These are phyloP conservation scores for Cichlasoma orientale DNA, from an alignment of 2,797 vertebrate genomes.

Conservation along the genomic window DNA sequence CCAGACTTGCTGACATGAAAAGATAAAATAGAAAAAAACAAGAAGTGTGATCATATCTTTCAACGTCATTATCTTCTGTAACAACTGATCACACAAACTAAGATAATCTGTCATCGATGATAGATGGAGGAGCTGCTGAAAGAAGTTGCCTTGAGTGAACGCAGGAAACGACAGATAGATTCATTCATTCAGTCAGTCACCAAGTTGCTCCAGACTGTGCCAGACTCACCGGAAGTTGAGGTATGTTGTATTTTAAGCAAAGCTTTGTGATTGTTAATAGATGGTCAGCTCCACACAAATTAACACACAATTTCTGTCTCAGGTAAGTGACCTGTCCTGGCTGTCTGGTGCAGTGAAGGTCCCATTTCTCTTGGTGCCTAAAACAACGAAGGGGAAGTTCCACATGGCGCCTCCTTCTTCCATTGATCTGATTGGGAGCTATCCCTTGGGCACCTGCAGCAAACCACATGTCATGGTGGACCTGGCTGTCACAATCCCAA, in stretches of 20 bases:
- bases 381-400: constrained; percentile 88
- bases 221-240: constrained; percentile 81
- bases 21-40: neutral
- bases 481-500: constrained; percentile 88
- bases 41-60: neutral
- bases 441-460: constrained; percentile 89
- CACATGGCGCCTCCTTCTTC: constrained; percentile 86
- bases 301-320: neutral
- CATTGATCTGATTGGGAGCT: constrained; percentile 93
- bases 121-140: constrained; percentile 96
- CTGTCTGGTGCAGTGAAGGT: constrained; percentile 84
- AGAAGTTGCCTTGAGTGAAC: constrained; percentile 89
- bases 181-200: constrained; percentile 85
- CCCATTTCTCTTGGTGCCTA: constrained; percentile 88
- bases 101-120: constrained; percentile 1
- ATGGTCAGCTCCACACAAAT: neutral
- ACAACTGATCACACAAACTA: neutral
- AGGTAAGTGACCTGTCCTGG: constrained; percentile 90
- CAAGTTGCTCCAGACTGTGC: constrained; percentile 79
- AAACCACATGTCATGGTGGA: constrained; percentile 90
- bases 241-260: constrained; percentile 63
- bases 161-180: constrained; percentile 86
- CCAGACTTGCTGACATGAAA: neutral
- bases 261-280: neutral
- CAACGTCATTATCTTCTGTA: neutral